phyloP scores from a whole-genome alignment of 2,888 invertebrate genomes.

The Steinernema hermaphroditum region DNA sequence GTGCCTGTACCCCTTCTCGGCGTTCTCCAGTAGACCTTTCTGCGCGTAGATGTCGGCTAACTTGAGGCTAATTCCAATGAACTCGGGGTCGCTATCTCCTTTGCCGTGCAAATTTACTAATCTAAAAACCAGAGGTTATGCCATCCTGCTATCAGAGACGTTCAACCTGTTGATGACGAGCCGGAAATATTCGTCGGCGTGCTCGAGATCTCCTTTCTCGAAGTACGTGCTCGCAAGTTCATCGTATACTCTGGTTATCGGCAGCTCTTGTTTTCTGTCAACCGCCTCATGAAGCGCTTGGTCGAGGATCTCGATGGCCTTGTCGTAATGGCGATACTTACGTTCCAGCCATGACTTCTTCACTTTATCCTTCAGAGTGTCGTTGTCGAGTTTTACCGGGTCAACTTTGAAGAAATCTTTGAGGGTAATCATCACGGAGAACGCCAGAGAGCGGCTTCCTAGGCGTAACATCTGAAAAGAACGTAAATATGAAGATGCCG shows the following conservation, averaged over 20 bases:
- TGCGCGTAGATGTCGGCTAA: slow-evolving; percentile 77
- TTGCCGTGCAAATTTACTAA: slow-evolving; percentile 76
- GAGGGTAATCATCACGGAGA: slow-evolving; percentile 56
- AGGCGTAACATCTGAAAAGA: too few species aligned
- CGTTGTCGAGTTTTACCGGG: slow-evolving; percentile 55
- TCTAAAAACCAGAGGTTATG: too few species aligned
- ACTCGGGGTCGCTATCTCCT: slow-evolving; percentile 77
- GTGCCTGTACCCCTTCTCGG: slow-evolving; percentile 78
- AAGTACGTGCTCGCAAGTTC: slow-evolving; percentile 90
- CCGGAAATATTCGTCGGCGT: slow-evolving; percentile 82
- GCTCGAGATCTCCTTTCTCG: slow-evolving; percentile 76
- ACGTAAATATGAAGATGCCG: too few species aligned
- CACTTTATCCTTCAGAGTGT: slow-evolving; percentile 65
- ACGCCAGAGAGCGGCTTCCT: too few species aligned
- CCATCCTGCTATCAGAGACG: too few species aligned
- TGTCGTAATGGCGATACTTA: slow-evolving; percentile 68
- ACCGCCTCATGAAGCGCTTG: slow-evolving; percentile 83
- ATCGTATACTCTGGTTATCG: slow-evolving; percentile 85
- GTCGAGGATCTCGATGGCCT: slow-evolving; percentile 85
- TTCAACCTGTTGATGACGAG: slow-evolving; percentile 67
- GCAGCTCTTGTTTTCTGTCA: slow-evolving; percentile 77
- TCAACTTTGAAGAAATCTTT: slow-evolving; percentile 60
- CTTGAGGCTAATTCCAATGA: slow-evolving; percentile 85
- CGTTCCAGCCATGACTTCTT: slow-evolving; percentile 66
- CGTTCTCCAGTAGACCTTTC: slow-evolving; percentile 71